Conservation (phyloP, 2,888 invertebrate species). For the Mylabris sibirica region DNA sequence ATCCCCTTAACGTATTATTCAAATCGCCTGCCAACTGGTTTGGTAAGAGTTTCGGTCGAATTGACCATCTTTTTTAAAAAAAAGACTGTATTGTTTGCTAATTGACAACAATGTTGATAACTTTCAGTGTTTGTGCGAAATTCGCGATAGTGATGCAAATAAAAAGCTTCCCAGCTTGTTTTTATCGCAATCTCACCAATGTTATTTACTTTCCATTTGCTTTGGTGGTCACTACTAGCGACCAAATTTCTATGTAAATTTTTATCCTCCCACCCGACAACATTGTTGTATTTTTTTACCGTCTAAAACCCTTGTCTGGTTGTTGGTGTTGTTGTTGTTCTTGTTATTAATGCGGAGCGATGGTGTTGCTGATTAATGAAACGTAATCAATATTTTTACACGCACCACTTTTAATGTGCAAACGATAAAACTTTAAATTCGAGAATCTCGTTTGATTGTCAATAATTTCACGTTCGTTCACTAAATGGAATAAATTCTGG, state of each 20-base stretch:
- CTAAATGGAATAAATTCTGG: too few species aligned
- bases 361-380: neutral
- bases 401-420: neutral
- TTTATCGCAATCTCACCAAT: neutral
- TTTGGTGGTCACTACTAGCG: neutral
- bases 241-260: neutral
- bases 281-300: neutral
- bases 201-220: neutral
- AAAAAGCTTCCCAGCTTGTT: neutral
- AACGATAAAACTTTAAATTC: too few species aligned
- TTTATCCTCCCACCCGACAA: neutral
- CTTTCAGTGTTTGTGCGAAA: neutral
- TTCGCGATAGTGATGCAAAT: neutral
- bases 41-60: too few species aligned
- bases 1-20: too few species aligned
- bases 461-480: too few species aligned
- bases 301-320: neutral
- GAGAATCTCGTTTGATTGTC: too few species aligned
- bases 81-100: neutral
- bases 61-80: too few species aligned
- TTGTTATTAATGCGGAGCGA: neutral
- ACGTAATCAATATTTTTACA: neutral
- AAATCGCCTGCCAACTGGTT: too few species aligned
- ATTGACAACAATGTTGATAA: neutral
- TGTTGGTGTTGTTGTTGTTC: too few species aligned